Base-by-base conservation (phyloP, 2,888 invertebrate genomes). In the Tineola bisselliella region DNA sequence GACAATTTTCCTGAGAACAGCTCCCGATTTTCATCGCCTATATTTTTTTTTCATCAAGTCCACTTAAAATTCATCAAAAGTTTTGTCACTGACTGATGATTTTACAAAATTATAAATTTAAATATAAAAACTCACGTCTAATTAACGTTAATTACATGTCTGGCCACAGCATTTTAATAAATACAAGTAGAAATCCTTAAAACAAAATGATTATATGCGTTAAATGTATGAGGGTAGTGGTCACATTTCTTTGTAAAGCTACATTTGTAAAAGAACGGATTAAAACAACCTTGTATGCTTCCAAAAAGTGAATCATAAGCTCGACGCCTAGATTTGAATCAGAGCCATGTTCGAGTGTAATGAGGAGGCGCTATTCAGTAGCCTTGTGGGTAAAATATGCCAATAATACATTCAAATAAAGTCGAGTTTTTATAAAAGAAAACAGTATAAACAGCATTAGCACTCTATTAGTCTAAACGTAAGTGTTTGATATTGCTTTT, bases 151-250 rank as follows among this genome's bases (percentile, higher is more conserved):
- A 38, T 10, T 38, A 38, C 38, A 38, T 10, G 80, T 77, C 84
- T 82, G 77, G 80, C 84, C 84, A 79, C 86, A 84, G 77, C 74
- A 80, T 84, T 84, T 84, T 84, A 84, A 84, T 84, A 82, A 76
- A 72, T 69, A 78, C 75, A 80, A 84, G 83, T 83, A 81, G 81
- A 74, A 12, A 10, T 38, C 38, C 3, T 38, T 38, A 38, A 6
- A 38, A 73, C 73, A 75, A 77, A 67, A 67, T 68, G 72, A 71
- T 71, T 70, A 73, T 63, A 63, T 58, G 0, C 13, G 4, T 31
- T n/a, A 31, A 58, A 33, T 5, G 33, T 31, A 33, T 44, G 19
- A 10, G 10, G 2, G 1, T 38, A 38, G 10, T 1, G 38, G 3
- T 38, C 10, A 38, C 3, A 38, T 10, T 38, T 12, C 38, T 38